Conservation (phyloP, 2,113 vertebrate genomes). For the Poecile atricapillus region DNA sequence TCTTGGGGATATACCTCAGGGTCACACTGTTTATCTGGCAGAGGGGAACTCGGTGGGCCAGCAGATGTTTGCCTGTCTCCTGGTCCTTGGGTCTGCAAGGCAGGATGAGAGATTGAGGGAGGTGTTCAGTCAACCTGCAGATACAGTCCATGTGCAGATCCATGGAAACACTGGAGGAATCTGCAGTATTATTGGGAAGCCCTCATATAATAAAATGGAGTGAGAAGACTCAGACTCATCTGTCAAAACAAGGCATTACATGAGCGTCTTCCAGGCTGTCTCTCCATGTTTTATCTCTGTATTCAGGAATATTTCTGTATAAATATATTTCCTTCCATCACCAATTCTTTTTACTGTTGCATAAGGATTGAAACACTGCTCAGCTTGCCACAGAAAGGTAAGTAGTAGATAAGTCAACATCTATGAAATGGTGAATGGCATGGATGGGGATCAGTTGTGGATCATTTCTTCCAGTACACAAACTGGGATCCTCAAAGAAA, state of each 20-base stretch:
- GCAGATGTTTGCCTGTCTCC: slow-evolving; percentile 52
- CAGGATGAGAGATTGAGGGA: background rate
- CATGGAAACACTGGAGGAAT: background rate
- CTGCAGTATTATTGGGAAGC: background rate
- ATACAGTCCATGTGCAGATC: background rate
- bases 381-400: background rate
- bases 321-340: background rate
- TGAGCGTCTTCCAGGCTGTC: background rate
- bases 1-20: slow-evolving; percentile 50
- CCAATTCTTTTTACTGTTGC: background rate
- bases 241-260: background rate
- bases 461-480: background rate
- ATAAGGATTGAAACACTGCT: background rate
- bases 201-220: background rate
- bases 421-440: background rate
- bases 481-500: background rate
- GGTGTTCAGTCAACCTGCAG: background rate
- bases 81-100: slow-evolving; percentile 62
- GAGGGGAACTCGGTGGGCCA: slow-evolving; percentile 52
- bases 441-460: background rate
- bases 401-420: background rate
- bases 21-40: slow-evolving; percentile 59
- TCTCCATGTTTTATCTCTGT: background rate
- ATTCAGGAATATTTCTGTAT: background rate
- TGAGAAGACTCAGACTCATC: background rate